phyloP scores from a whole-genome alignment of 1,140 invertebrate genomes.

The Neotoxoptera formosana region DNA sequence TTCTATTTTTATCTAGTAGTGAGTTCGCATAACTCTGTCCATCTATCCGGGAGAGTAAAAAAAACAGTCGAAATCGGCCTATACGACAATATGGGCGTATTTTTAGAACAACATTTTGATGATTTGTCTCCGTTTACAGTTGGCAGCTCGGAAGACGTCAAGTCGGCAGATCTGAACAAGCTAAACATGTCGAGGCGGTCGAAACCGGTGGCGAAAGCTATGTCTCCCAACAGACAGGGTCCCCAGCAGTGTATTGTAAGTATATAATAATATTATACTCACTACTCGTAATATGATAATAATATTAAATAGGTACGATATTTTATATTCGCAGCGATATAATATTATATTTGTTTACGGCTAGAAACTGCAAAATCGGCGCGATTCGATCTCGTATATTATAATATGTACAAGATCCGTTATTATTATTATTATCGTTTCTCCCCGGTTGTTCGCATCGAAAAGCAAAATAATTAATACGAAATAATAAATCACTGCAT shows the following conservation, averaged over 20 bases:
- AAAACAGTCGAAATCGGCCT: not conserved
- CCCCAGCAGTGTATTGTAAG: conserved; percentile 81
- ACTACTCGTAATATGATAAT: no score
- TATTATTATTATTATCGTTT: no score
- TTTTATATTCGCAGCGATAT: no score
- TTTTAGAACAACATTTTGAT: not conserved
- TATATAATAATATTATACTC: no score
- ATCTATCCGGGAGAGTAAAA: no score
- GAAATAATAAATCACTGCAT: not conserved
- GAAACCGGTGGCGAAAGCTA: conserved; percentile 76
- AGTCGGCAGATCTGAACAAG: conserved; percentile 31
- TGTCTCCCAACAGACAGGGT: conserved; percentile 80
- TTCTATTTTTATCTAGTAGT: not conserved
- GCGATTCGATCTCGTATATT: not conserved
- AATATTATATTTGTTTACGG: not conserved
- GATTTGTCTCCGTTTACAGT: conserved; percentile 59
- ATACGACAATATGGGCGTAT: not conserved
- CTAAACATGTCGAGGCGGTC: conserved; percentile 51
- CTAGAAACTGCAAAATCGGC: not conserved
- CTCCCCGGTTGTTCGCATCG: no score
- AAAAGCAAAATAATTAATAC: no score
- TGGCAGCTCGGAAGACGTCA: conserved; percentile 62
- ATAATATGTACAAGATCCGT: no score
- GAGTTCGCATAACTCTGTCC: not conserved
- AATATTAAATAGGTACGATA: no score